Base-by-base conservation (phyloP, 2,113 vertebrate genomes). In the Otolemur garnettii region DNA sequence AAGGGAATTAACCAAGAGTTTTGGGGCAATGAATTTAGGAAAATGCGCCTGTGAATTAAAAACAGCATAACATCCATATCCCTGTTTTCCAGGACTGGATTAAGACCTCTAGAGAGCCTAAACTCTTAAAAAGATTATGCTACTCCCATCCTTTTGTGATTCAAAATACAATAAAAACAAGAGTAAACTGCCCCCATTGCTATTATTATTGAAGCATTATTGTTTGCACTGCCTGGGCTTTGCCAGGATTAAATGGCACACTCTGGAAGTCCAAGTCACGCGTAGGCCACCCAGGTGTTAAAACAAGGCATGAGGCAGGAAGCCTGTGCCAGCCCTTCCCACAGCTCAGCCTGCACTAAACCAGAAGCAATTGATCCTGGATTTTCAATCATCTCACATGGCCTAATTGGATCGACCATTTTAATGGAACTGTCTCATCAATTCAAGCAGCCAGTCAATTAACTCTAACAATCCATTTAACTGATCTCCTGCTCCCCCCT, bases 351-450 rank as follows among this genome's bases (percentile, higher is more conserved):
- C 30, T 8, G 5, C 30, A 0, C 3, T 5, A 90, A 87, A 28
- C 42, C 62, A 33, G 87, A 94, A 83, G 77, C 80, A 4, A 91
- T 71, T 57, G 97, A 94, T 81, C 79, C 90, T 74, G 50, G 71
- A 28, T 96, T 95, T 97, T 87, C 93, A 80, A 59, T 96, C 90
- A 93, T 86, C 57, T 75, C 62, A 53, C 18, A 2, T 59, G 74
- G 18, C 87, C 83, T 93, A 77, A 93, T 81, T 95, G 75, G 93
- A 92, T 94, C 9, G 11, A 86, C 91, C n/a, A 30, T 94, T 89
- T 95, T 91, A 90, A 96, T 93, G 93, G 72, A 93, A 90, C 42
- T 94, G 64, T 77, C 92, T 69, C 94, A 90, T 97, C 93, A 60
- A 81, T 92, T 94, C 91, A 50, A 91, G 74, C 69, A 79, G 86